Evolutionary conservation across 1,140 invertebrate genomes (phyloP), one percentile per base, ranked within the genome.

Genomic region (Drosophila triauraria): DNA sequence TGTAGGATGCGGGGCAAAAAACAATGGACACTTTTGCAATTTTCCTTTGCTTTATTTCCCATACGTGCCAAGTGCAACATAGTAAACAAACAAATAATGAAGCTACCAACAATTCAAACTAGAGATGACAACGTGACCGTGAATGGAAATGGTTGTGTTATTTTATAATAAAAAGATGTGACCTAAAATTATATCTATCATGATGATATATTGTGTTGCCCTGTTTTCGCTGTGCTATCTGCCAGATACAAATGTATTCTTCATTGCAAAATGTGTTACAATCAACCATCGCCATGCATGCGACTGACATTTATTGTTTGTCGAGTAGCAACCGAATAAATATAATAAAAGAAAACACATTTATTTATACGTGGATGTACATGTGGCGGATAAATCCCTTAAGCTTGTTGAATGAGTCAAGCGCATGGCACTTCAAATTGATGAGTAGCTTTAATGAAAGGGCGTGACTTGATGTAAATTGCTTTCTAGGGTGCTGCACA

Each of bases 381-480:
- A 78, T 72, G 67, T 67, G 56, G 70, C 64, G 63, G 64, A 68
- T 86, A 86, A 86, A 86, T 86, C 82, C 82, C 78, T 82, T 86
- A 86, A 86, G 83, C 82, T 86, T 76, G 48, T 76, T 81, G 78
- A 85, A 82, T 72, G 68, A 86, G 69, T 86, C 78, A 85, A 86
- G 69, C 75, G 69, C 70, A 47, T 54, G 57, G 48, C 82, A 72
- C 69, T 78, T 78, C 81, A 82, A 75, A 86, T 86, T 86, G 82
- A 86, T 86, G 82, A 86, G 82, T 86, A 65, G 82, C 82, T 86
- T 86, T 86, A 86, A 86, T 86, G 80, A 82, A 79, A 76, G 78
- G 82, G 82, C 82, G 82, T 86, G 82, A 86, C 82, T 86, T 70
- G 68, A 78, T 80, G 82, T 85, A 85, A 85, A 85, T 84, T 80